These are phyloP conservation scores for Oreochromis spilurus DNA, from an alignment of 2,113 vertebrate species.

Conservation along the genomic window DNA sequence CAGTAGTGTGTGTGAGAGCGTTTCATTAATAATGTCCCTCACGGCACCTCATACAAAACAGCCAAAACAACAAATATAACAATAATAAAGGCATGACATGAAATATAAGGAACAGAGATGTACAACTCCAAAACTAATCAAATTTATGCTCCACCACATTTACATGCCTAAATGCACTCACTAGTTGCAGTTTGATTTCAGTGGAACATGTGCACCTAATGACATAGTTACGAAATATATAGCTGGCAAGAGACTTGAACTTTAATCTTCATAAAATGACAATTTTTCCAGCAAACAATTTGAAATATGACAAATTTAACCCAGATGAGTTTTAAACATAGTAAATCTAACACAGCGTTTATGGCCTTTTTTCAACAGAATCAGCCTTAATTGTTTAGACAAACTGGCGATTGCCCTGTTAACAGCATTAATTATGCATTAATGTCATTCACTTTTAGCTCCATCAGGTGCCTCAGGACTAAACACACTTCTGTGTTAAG, in stretches of 20 bases:
- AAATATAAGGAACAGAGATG: too few relatives aligned
- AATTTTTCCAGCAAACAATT: neutral
- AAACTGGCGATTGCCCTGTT: neutral
- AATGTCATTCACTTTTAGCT: conserved; percentile 3
- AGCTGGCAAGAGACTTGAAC: neutral
- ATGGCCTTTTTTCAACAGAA: neutral
- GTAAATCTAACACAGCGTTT: neutral
- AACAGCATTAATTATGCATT: conserved; percentile 27
- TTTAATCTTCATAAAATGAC: neutral
- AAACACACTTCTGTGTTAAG: conserved; percentile 7
- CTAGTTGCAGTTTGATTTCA: neutral
- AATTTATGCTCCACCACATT: too few relatives aligned
- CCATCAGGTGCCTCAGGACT: conserved; percentile 10
- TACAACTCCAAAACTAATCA: too few relatives aligned
- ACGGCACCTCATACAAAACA: too few relatives aligned
- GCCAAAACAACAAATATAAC: too few relatives aligned
- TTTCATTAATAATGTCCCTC: too few relatives aligned
- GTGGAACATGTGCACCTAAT: neutral
- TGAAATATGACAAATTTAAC: neutral
- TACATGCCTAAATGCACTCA: too few relatives aligned
- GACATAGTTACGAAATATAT: neutral
- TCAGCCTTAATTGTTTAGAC: neutral
- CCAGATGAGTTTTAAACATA: neutral
- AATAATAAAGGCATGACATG: too few relatives aligned
- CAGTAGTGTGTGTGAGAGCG: too few relatives aligned